Evolutionary conservation across 2,113 vertebrate species (phyloP), one percentile per base, ranked within the genome.

Genomic region (Paradoxurus hermaphroditus): DNA sequence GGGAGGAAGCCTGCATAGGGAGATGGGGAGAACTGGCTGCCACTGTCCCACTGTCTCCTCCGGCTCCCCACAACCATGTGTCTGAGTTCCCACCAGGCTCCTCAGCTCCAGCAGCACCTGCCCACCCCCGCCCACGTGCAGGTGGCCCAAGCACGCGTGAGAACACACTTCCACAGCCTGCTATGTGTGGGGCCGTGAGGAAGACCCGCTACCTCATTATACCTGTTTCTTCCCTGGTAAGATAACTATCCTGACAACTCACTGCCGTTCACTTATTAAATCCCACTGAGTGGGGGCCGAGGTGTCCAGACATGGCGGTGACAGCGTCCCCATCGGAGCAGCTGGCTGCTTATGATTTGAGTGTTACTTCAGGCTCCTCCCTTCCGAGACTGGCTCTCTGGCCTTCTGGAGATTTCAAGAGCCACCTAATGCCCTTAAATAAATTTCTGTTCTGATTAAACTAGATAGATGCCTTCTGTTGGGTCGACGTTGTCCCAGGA

Each of bases 121-220:
- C 8, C 25, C 12, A 19, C 5, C 36, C 8, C 12, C 5, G 18
- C 4, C 19, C 10, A 14, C 0, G 0, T 15, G 44, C 19, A 41
- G n/a, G 25, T 34, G 73, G 39, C 59, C 68, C 6, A 4, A 7
- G 3, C 49, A 15, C 2, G 31, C 14, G 1, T 3, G n/a, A 36
- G 31, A 13, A 56, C 12, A 5, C 0, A 3, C 1, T 15, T n/a
- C 36, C 29, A n/a, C 0, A 51, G 25, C 36, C 23, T 31, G 1
- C 27, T 21, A 3, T 19, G 2, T 5, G 18, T 68, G 70, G 7
- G 18, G 11, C 44, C 56, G 11, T 83, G 46, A 79, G 56, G 51
- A 9, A 46, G 41, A 29, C 46, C 11, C 15, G 36, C 1, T 4
- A 7, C 19, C 41, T 16, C 46, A 16, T 29, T 27, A 2, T 70